A percentile compares a stretch with the other conserved stretches of the same genome.
Evolutionary conservation across 1,140 invertebrate genomes (phyloP).

Genomic region (Euwallacea fornicatus): DNA sequence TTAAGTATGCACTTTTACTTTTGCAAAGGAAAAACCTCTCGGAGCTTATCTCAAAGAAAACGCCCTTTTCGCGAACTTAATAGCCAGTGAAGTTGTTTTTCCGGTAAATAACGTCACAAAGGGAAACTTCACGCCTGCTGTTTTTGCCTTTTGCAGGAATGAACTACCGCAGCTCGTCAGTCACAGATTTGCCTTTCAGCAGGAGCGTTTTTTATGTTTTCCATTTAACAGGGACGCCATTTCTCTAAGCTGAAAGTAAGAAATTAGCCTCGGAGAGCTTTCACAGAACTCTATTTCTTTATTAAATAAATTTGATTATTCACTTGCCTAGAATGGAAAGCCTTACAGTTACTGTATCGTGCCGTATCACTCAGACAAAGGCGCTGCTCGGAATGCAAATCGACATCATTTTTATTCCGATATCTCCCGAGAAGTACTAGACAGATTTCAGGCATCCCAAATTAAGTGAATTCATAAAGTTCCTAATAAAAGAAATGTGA

Average conservation of each 20-base stretch:
- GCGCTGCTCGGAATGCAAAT: conserved; percentile 11
- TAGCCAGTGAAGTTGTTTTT: conserved; percentile 37
- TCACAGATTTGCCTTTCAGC: conserved; percentile 34
- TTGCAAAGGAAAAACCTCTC: conserved; percentile 13
- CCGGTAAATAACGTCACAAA: conserved; percentile 39
- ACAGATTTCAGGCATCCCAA: conserved; percentile 18
- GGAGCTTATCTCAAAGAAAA: conserved; percentile 28
- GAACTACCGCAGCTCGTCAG: conserved; percentile 30
- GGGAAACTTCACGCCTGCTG: conserved; percentile 34
- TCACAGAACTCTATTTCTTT: no score
- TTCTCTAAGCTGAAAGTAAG: conserved; percentile 15
- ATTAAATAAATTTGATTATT: no score
- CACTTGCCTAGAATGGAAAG: no score
- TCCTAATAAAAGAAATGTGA: conserved; percentile 33
- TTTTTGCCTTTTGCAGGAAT: conserved; percentile 36
- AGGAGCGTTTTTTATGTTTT: conserved; percentile 29
- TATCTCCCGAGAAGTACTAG: conserved; percentile 15
- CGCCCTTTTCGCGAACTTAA: conserved; percentile 32
- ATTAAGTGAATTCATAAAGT: conserved; percentile 32
- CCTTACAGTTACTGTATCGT: no score
- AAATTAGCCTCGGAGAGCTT: conserved; percentile 13
- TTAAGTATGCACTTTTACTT: conserved; percentile 38
- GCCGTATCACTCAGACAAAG: neutral
- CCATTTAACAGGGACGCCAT: conserved; percentile 22
- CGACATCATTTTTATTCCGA: conserved; percentile 21